These are phyloP conservation scores for Miichthys miiuy DNA, from an alignment of 2,797 vertebrate species.

Conservation along the genomic window DNA sequence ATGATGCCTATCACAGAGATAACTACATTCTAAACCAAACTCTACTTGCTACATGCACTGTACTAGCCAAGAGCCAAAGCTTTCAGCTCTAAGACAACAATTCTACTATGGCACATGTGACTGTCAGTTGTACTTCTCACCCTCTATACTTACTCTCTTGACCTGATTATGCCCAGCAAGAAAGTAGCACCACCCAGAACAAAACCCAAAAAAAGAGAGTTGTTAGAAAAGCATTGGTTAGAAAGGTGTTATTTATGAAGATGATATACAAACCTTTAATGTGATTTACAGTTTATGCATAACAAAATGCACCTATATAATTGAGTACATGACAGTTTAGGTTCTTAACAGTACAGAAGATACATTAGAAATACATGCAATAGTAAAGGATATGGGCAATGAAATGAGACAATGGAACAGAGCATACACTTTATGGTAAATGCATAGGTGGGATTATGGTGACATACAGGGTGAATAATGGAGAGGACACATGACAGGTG, in stretches of 20 bases:
- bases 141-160: conserved; percentile 78
- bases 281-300: background rate
- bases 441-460: conserved; percentile 32
- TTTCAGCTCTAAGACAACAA: conserved; percentile 33
- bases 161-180: conserved; percentile 72
- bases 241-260: conserved; percentile 32
- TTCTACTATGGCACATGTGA: conserved; percentile 1
- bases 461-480: conserved; percentile 10
- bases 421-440: background rate
- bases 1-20: background rate
- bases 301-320: background rate
- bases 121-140: conserved; percentile 4
- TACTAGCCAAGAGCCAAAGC: conserved; percentile 33
- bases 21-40: conserved; percentile 13
- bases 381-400: conserved; percentile 3
- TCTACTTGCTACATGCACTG: conserved; percentile 58
- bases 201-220: conserved; percentile 65
- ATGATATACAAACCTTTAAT: conserved; percentile 2
- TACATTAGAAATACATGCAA: conserved; percentile 42
- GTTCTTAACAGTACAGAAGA: background rate
- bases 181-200: conserved; percentile 56
- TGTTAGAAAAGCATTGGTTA: conserved; percentile 68
- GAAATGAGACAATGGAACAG: conserved; percentile 3
- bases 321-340: background rate
- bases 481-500: conserved; percentile 14